These are phyloP conservation scores for Melipona beecheii DNA, from an alignment of 2,888 invertebrate genomes.

Conservation along the genomic window DNA sequence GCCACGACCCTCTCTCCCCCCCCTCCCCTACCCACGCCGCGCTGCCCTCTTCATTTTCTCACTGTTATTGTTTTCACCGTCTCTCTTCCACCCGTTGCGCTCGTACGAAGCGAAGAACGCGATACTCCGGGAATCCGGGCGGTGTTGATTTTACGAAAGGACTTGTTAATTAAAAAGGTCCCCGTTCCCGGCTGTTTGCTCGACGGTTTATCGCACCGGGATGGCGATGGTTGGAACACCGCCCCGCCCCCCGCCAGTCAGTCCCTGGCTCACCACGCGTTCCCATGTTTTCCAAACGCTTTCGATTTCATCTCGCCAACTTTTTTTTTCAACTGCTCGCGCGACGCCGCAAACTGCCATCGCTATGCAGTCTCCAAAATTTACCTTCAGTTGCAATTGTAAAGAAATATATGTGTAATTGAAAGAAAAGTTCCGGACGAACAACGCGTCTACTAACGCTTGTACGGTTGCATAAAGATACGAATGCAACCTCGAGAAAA, in stretches of 20 bases:
- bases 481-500: too few relatives aligned
- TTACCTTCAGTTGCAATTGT: too few relatives aligned
- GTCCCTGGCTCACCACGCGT: too few relatives aligned
- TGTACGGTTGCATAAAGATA: too few relatives aligned
- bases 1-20: not conserved
- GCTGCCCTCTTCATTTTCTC: constrained; percentile 53
- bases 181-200: not conserved
- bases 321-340: not conserved
- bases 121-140: constrained; percentile 3
- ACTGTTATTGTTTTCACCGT: constrained; percentile 56
- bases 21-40: constrained; percentile 6
- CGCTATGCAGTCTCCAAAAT: too few relatives aligned
- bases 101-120: constrained; percentile 15
- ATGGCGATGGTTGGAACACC: not conserved
- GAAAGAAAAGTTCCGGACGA: too few relatives aligned
- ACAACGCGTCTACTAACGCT: too few relatives aligned
- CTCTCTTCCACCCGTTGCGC: constrained; percentile 3
- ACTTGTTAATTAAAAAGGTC: constrained; percentile 42
- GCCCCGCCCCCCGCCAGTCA: not conserved
- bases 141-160: constrained; percentile 39
- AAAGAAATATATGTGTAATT: too few relatives aligned
- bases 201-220: constrained; percentile 9
- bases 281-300: not conserved
- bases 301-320: not conserved
- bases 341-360: too few relatives aligned